Percentiles rank a stretch among this genome's conserved stretches.
These are phyloP conservation scores for Rhorus exstirpatorius DNA, from an alignment of 2,888 invertebrate genomes.

Conservation along the genomic window DNA sequence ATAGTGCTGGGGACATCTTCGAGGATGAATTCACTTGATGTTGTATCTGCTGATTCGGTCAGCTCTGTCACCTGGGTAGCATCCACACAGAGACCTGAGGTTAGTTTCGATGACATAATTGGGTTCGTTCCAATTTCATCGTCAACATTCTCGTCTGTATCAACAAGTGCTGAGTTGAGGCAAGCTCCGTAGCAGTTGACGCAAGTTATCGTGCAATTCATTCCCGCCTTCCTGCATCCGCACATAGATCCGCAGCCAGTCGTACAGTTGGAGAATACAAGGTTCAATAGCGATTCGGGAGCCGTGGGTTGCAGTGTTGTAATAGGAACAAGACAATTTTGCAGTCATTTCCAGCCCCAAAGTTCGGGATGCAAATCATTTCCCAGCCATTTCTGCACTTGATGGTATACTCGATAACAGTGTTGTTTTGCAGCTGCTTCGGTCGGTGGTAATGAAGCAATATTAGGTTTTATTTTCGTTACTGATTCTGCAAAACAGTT, in stretches of 20 bases:
- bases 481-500: background rate
- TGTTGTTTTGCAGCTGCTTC: background rate
- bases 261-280: background rate
- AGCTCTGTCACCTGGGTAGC: too few relatives aligned
- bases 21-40: too few relatives aligned
- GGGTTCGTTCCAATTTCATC: too few relatives aligned
- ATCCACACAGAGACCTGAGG: too few relatives aligned
- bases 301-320: background rate
- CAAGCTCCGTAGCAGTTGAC: too few relatives aligned
- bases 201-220: too few relatives aligned
- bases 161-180: too few relatives aligned
- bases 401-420: background rate
- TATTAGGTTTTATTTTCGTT: background rate
- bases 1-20: too few relatives aligned
- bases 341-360: background rate
- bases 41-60: too few relatives aligned
- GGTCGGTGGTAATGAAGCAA: slow-evolving; percentile 5
- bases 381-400: background rate
- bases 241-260: background rate
- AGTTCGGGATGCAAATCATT: background rate
- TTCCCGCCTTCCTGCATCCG: too few relatives aligned
- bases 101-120: too few relatives aligned
- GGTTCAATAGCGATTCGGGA: background rate
- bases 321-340: background rate
- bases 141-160: background rate